phyloP scores from a whole-genome alignment of 2,888 invertebrate species.

The Drosophila trichaetosa region DNA sequence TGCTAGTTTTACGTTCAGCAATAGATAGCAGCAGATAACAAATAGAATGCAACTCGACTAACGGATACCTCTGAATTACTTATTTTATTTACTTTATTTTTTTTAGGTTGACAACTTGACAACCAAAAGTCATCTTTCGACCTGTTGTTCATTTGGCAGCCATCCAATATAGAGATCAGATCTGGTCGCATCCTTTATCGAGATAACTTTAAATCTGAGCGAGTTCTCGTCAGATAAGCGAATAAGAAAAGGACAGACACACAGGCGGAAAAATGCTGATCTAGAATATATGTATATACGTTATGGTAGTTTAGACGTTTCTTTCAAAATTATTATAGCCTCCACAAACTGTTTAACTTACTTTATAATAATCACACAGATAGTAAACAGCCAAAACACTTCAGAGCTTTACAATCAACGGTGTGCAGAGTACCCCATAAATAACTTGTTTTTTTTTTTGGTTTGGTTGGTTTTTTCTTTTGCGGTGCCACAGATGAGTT shows the following conservation, averaged over 20 bases:
- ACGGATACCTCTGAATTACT: constrained; percentile 11
- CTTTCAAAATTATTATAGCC: background rate
- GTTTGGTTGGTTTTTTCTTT: constrained; percentile 15
- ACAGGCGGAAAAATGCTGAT: background rate
- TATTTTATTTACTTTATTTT: background rate
- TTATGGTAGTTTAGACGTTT: background rate
- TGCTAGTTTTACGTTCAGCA: constrained; percentile 73
- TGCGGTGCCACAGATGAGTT: constrained; percentile 10
- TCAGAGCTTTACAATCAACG: background rate
- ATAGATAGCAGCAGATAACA: constrained; percentile 27
- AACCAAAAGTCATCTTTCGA: background rate
- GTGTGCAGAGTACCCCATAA: constrained; percentile 35
- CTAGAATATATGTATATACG: background rate
- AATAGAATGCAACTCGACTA: background rate
- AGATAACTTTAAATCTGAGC: background rate
- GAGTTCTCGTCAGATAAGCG: background rate
- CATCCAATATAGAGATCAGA: background rate
- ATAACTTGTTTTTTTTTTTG: constrained; percentile 30
- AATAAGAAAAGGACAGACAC: background rate
- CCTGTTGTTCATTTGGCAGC: background rate
- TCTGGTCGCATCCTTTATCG: background rate
- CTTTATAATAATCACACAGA: background rate
- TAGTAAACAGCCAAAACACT: background rate
- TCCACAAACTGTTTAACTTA: background rate
- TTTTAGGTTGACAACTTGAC: no score